phyloP scores from a whole-genome alignment of 2,888 invertebrate genomes.

The Pyralis farinalis region DNA sequence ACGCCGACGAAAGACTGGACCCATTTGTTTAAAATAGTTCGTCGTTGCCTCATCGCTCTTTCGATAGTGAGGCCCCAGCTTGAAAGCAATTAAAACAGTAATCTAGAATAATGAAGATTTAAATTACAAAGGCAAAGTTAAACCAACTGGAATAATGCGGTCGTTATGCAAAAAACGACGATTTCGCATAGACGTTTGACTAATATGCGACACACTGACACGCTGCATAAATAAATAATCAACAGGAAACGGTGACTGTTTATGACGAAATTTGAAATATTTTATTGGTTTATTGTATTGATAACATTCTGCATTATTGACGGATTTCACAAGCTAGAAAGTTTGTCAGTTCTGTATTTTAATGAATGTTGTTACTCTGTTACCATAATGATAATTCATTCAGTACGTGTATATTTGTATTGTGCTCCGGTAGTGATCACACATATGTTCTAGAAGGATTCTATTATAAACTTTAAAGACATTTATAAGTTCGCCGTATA shows the following conservation, averaged over 20 bases:
- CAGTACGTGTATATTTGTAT: too few species aligned
- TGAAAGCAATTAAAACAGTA: constrained; percentile 9
- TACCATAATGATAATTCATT: not conserved
- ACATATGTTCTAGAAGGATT: too few species aligned
- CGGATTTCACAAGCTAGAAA: too few species aligned
- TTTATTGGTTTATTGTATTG: too few species aligned
- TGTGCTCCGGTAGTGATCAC: too few species aligned
- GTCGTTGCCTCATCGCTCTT: constrained; percentile 1
- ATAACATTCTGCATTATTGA: too few species aligned
- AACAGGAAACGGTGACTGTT: not conserved
- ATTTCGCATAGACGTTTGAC: constrained; percentile 2
- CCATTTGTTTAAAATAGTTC: constrained; percentile 6
- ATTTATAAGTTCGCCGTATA: too few species aligned
- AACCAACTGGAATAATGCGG: constrained; percentile 4
- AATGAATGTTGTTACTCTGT: not conserved
- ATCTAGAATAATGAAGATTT: constrained; percentile 5
- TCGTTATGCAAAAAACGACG: constrained; percentile 4
- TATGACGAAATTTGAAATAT: not conserved
- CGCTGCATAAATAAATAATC: not conserved
- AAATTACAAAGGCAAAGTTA: constrained; percentile 7
- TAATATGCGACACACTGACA: constrained; percentile 8
- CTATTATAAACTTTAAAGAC: too few species aligned
- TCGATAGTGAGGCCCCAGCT: not conserved
- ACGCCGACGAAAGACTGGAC: not conserved
- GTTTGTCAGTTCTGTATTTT: too few species aligned